Conservation (phyloP, 2,797 vertebrate species). For the Zenarchopterus dispar region DNA sequence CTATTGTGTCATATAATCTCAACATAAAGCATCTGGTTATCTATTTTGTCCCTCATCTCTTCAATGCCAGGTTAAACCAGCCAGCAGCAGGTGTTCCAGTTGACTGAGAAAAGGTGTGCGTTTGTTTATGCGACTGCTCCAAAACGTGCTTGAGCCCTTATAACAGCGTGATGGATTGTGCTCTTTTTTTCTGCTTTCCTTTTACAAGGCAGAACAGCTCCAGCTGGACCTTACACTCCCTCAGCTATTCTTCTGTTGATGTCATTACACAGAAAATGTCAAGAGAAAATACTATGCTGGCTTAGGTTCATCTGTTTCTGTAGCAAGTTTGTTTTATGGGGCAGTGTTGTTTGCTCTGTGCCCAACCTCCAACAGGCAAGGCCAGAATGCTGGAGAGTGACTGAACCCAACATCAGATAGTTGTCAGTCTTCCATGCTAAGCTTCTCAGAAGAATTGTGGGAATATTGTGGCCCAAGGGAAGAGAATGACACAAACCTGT, state of each 20-base stretch:
- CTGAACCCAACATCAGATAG: too few relatives aligned
- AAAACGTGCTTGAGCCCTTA: background rate
- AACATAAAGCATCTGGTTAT: constrained; percentile 2
- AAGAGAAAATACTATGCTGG: too few relatives aligned
- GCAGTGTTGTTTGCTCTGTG: too few relatives aligned
- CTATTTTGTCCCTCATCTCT: constrained; percentile 5
- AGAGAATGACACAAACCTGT: too few relatives aligned
- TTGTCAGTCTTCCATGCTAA: too few relatives aligned
- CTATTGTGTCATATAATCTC: constrained; percentile 11
- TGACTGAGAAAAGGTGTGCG: constrained; percentile 16
- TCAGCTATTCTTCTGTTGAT: background rate
- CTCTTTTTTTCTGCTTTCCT: background rate
- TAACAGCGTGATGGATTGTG: background rate
- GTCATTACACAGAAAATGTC: too few relatives aligned
- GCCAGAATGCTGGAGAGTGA: too few relatives aligned
- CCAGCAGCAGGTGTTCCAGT: constrained; percentile 20
- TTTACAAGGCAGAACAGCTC: constrained; percentile 20
- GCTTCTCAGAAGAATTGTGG: too few relatives aligned
- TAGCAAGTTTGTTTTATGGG: too few relatives aligned
- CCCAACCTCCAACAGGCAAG: too few relatives aligned
- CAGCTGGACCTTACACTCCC: constrained; percentile 62
- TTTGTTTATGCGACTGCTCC: background rate
- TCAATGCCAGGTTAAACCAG: constrained; percentile 13
- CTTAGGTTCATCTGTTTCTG: too few relatives aligned
- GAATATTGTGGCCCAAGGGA: too few relatives aligned